Evolutionary conservation across 2,888 invertebrate genomes (phyloP), one percentile per base, ranked within the genome.

Genomic region (Metopia argyrocephala): DNA sequence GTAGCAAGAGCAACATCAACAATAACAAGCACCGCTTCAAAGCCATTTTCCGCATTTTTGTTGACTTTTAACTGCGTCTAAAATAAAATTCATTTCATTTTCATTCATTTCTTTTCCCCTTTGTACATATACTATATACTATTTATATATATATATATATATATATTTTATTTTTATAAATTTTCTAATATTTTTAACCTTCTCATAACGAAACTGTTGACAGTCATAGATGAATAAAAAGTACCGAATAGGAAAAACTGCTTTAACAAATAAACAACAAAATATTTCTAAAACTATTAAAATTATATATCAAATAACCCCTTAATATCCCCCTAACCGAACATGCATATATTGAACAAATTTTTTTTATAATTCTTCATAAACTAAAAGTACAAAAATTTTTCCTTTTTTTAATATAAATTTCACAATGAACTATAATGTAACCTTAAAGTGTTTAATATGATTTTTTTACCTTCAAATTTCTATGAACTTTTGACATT

Each of bases 11-110:
- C 61, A 20, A 50, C 65, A 38, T 66, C 68, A 9, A 38, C 69
- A 69, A 28, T 69, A 69, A 9, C 57, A 69, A 57, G 56, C 57
- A 76, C 50, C 61, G 62, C 66, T 80, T 62, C 73, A 68, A 80
- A 80, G 71, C 66, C 56, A 76, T 80, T 80, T 76, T 80, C 80
- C 68, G 80, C 71, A 76, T 76, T 80, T 79, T 79, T 79, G 66
- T 76, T 71, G 71, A 71, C 66, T 76, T 79, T 75, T 71, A 68
- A 48, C 78, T 52, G 70, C 66, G 27, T 71, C 25, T 66, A 71
- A 79, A 76, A 50, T 62, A 57, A 57, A 76, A 75, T 75, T 62
- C 62, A 56, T 59, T 56, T 65, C 71, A 48, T 54, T 62, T 21
- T 25, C 25, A 25, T 56, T 48, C 59, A 56, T 50, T n/a, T 38